Evolutionary conservation across 2,888 invertebrate species (phyloP), one percentile per base, ranked within the genome.

Genomic region (Tipula lateralis): DNA sequence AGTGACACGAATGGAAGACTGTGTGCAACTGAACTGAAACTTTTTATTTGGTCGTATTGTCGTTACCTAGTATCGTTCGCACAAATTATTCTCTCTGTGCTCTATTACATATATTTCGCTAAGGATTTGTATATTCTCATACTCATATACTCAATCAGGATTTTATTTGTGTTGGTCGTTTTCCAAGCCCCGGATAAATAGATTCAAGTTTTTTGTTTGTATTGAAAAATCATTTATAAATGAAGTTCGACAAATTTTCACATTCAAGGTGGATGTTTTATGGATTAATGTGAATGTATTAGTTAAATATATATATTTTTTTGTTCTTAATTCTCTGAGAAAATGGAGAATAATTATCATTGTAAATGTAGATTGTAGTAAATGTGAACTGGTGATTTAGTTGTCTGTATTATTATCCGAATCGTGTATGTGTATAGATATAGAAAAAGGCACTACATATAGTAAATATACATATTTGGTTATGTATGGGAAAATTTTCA

Each of bases 1-100:
- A 83, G 86, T 86, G 84, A 85, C 86, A 84, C 85, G 85, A 86
- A 86, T 86, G 87, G 86, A 87, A 87, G 87, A 87, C 87, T 80
- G 84, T 86, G 86, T 86, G 85, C 86, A 86, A 87, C 87, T 87
- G 86, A 86, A 85, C 83, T 34, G 36, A 34, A 36, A 24, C 1
- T 66, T 29, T 16, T 19, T 19, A 19, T 9, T 16, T 19, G 3
- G 16, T 16, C 13, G 19, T 13, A 83, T n/a, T 34, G 24, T 83
- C 29, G 2, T 24, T 83, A 24, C 13, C 34, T 2, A 12, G 83
- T n/a, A 30, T 83, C 2, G 80, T 19, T 80, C 24, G 7, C 32
- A 32, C 44, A 16, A 44, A 1, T 44, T 44, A n/a, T 44, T 24
- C 24, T 66, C 66, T 24, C 66, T 24, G 44, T 50, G 16, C 16